Evolutionary conservation across 2,113 vertebrate species (phyloP), one percentile per base, ranked within the genome.

Genomic region (Ia io): DNA sequence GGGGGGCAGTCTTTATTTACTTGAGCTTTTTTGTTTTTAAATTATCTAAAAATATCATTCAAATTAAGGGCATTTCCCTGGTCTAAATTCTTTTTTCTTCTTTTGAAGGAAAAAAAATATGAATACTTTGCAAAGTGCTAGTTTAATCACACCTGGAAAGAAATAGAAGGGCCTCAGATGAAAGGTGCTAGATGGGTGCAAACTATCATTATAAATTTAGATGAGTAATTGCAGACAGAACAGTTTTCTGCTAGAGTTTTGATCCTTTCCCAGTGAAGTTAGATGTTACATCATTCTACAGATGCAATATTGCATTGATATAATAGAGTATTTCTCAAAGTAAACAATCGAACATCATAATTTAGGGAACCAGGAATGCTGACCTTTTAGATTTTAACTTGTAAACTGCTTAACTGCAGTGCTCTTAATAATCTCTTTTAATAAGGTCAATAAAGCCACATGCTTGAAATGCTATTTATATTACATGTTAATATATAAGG

Each of bases 131-230:
- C 47, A 25, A 78, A 35, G 20, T 78, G 22, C 67, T 80, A 40
- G 51, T 84, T 94, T 78, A 88, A 93, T 91, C 51, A 80, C 40
- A 88, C 32, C 28, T 82, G n/a, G 47, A 94, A 96, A 94, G 82
- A 82, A 94, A 86, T 51, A 80, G 63, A 74, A 95, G 23, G 42
- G 42, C 37, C 23, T 84, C 84, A 91, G 70, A 71, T 91, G 92
- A 86, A 87, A 82, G 32, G 71, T 90, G 73, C 49, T 88, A 74
- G 85, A 80, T 23, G 9, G 61, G 44, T 86, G 44, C n/a, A 95
- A 90, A 89, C 77, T 84, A 65, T 79, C 82, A 70, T 93, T 84
- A n/a, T 69, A 96, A 86, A 95, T 79, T 94, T 85, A 94, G 69
- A 94, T 78, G 25, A 92, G 69, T 92, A 95, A 53, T 69, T 97